Percentiles rank a stretch among this genome's conserved stretches.
These are phyloP conservation scores for Sphaeridia pumilis DNA, from an alignment of 2,888 invertebrate species.

Conservation along the genomic window DNA sequence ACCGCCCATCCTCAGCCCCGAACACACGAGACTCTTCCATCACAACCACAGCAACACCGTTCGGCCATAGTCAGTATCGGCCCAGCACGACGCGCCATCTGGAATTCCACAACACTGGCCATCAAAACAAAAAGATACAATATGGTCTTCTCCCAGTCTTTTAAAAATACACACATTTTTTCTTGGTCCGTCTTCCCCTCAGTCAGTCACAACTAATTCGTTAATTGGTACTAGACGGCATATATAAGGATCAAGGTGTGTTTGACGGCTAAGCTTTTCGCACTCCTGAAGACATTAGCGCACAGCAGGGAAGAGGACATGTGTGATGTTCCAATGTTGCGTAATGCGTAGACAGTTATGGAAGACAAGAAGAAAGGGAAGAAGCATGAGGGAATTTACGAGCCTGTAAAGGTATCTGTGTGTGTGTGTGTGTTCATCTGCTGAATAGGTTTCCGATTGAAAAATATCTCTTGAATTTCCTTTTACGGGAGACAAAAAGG, in stretches of 20 bases:
- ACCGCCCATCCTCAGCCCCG: conserved; percentile 14
- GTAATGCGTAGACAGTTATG: too few relatives aligned
- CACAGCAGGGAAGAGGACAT: conserved; percentile 1
- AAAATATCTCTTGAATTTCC: neutral
- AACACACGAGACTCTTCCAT: neutral
- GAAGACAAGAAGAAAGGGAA: too few relatives aligned
- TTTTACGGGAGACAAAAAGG: neutral
- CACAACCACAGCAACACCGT: too few relatives aligned
- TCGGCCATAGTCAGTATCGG: neutral
- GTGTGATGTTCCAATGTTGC: too few relatives aligned
- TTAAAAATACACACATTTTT: too few relatives aligned
- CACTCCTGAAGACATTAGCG: conserved; percentile 1
- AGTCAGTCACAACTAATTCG: neutral
- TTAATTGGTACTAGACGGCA: conserved; percentile 3
- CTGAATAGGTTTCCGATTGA: neutral
- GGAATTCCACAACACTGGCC: too few relatives aligned
- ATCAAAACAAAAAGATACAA: too few relatives aligned
- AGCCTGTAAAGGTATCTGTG: too few relatives aligned
- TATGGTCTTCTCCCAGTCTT: too few relatives aligned
- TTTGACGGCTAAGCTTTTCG: neutral
- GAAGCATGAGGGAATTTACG: too few relatives aligned
- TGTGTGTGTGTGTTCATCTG: too few relatives aligned
- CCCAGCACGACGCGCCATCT: too few relatives aligned
- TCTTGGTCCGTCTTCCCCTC: neutral
- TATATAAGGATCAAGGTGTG: neutral